These are phyloP conservation scores for Panthera leo DNA, from an alignment of 2,113 vertebrate species.

Conservation along the genomic window DNA sequence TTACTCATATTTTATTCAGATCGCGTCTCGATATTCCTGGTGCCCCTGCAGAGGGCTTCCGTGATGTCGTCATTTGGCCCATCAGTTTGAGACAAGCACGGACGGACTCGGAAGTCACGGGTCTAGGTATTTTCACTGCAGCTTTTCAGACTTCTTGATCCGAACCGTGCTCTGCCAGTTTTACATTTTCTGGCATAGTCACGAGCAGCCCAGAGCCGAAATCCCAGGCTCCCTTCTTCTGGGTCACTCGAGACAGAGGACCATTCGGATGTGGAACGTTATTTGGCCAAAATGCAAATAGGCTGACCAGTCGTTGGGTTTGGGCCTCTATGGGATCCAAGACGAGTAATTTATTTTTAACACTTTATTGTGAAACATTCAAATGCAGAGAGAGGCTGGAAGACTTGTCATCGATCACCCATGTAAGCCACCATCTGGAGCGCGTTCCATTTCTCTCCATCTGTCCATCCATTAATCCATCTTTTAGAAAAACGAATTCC, in stretches of 20 bases:
- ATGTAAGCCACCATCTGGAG: not conserved
- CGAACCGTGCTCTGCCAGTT: not conserved
- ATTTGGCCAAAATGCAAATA: not conserved
- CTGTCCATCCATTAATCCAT: not conserved
- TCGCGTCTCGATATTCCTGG: not conserved
- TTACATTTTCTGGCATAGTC: not conserved
- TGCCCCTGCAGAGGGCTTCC: too few relatives aligned
- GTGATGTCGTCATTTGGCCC: not conserved
- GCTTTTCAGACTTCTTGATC: not conserved
- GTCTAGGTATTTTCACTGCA: not conserved
- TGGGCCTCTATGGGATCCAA: not conserved
- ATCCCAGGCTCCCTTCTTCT: not conserved
- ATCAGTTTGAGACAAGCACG: not conserved
- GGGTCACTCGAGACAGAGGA: too few relatives aligned
- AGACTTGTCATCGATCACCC: not conserved
- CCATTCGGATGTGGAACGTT: too few relatives aligned
- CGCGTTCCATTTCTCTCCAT: accelerated
- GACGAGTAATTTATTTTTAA: not conserved
- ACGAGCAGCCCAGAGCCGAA: not conserved
- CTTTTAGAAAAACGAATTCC: not conserved
- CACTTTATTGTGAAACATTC: not conserved
- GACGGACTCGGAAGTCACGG: not conserved
- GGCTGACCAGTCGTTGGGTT: not conserved
- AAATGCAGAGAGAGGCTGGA: not conserved
- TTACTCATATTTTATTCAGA: not conserved